Evolutionary conservation across 2,888 invertebrate genomes (phyloP).

Genomic region (Gymnocheta viridis): DNA sequence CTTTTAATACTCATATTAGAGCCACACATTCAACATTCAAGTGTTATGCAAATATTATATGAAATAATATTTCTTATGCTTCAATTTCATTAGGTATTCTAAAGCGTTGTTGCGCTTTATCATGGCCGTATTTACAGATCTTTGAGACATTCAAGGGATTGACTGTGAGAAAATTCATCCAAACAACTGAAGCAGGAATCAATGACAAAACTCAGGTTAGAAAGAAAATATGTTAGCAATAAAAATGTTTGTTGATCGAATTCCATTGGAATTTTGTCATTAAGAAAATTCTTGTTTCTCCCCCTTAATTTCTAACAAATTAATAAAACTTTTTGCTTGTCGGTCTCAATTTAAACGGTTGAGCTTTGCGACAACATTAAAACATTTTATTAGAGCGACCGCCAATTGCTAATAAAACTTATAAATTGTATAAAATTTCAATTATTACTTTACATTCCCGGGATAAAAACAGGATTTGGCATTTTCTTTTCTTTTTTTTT

Average conservation of each 20-base stretch:
- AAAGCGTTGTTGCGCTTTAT: background rate
- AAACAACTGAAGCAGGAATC: background rate
- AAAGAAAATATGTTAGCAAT: background rate
- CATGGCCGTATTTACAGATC: background rate
- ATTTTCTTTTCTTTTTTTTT: background rate
- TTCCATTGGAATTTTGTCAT: background rate
- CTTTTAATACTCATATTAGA: conserved; percentile 51
- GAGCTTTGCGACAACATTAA: background rate
- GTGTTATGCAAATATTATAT: conserved; percentile 56
- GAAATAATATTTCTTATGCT: conserved; percentile 37
- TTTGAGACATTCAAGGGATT: background rate
- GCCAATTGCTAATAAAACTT: background rate
- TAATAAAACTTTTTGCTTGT: background rate
- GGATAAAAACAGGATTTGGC: conserved; percentile 29
- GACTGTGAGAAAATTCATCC: background rate
- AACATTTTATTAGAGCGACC: conserved; percentile 1
- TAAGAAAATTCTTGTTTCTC: background rate
- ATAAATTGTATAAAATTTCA: conserved; percentile 16
- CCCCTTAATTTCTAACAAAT: background rate
- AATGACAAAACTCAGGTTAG: background rate
- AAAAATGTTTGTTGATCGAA: background rate
- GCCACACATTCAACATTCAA: conserved; percentile 58
- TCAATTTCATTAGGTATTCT: background rate
- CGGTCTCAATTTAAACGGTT: background rate
- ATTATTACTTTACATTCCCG: conserved; percentile 22